Conservation (phyloP, 2,888 invertebrate genomes). For the Agrotis ipsilon region DNA sequence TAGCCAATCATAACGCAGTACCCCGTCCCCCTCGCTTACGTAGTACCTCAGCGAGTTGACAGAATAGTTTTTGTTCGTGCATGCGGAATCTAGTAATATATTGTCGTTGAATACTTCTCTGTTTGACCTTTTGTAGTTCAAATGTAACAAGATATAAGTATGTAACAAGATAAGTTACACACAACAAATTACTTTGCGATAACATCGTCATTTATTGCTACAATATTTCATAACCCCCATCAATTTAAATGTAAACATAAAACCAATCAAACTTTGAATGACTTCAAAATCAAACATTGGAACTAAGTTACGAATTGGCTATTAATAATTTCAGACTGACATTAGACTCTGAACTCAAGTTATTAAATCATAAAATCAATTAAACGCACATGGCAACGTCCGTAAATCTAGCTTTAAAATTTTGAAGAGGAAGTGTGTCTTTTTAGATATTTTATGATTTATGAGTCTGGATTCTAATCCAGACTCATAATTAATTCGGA, state of each 20-base stretch:
- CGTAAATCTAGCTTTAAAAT: background rate
- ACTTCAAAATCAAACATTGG: background rate
- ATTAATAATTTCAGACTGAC: slow-evolving; percentile 2
- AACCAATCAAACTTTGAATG: slow-evolving; percentile 12
- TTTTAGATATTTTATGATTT: too few species aligned
- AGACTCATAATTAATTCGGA: too few species aligned
- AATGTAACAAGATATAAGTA: too few species aligned
- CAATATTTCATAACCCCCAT: background rate
- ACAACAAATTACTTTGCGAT: background rate
- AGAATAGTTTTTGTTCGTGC: too few species aligned
- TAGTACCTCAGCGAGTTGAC: too few species aligned
- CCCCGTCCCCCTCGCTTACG: too few species aligned
- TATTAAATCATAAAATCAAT: slow-evolving; percentile 21
- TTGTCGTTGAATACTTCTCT: too few species aligned
- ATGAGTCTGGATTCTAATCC: too few species aligned
- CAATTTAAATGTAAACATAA: background rate
- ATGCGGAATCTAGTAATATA: too few species aligned
- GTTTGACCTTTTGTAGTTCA: too few species aligned
- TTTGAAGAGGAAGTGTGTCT: background rate
- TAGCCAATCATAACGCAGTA: too few species aligned
- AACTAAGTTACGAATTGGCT: background rate
- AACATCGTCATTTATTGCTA: background rate
- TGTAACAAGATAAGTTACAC: too few species aligned
- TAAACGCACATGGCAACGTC: background rate
- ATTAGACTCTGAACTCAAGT: background rate